Percentiles rank a stretch among this genome's conserved stretches.
Evolutionary conservation across 2,113 vertebrate species (phyloP).

Genomic region (Buteo buteo): DNA sequence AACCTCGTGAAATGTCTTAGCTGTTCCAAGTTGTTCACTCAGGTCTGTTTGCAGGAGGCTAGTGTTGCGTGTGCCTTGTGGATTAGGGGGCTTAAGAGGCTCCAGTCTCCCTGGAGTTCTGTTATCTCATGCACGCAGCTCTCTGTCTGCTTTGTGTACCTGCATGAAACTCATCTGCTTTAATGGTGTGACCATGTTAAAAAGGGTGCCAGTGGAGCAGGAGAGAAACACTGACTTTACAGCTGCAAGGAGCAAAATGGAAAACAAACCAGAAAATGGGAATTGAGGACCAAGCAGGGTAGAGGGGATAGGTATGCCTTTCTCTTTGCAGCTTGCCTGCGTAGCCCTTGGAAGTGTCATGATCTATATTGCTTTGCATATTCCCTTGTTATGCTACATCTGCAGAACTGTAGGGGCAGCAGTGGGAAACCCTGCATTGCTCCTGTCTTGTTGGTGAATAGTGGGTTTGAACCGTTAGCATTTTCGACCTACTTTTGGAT

Average conservation of each 20-base stretch:
- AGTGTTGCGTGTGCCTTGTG: neutral
- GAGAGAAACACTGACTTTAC: neutral
- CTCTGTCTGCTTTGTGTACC: slow-evolving; percentile 15
- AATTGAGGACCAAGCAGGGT: neutral
- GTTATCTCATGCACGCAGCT: slow-evolving; percentile 30
- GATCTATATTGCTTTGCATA: neutral
- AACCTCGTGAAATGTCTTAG: neutral
- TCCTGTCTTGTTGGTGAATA: neutral
- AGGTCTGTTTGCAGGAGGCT: neutral
- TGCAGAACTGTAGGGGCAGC: slow-evolving; percentile 22
- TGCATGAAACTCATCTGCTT: slow-evolving; percentile 2
- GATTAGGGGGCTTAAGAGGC: slow-evolving; percentile 42
- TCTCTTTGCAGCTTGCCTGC: neutral
- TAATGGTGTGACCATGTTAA: neutral
- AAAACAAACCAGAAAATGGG: neutral
- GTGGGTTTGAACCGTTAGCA: fast-evolving
- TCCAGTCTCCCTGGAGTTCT: neutral
- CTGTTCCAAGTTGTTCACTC: neutral
- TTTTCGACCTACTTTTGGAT: neutral
- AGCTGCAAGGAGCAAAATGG: neutral
- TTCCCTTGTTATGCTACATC: neutral
- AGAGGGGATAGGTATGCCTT: neutral
- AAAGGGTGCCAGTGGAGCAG: neutral
- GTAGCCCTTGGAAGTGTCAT: neutral
- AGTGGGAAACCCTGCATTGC: neutral